phyloP scores from a whole-genome alignment of 1,140 invertebrate genomes.

The Doryteuthis pealeii region DNA sequence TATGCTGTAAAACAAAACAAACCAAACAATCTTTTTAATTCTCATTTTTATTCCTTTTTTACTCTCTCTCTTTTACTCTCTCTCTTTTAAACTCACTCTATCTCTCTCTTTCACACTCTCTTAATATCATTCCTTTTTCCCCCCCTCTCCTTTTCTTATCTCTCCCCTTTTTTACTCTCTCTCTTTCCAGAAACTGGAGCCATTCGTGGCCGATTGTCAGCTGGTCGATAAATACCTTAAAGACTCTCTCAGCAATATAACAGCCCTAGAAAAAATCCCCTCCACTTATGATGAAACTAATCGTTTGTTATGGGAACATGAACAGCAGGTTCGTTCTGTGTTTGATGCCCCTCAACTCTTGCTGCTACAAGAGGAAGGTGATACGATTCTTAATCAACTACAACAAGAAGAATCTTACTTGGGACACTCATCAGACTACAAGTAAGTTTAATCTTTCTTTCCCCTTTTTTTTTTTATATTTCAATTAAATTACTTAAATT shows the following conservation, averaged over 20 bases:
- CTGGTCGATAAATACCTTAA: conserved; percentile 47
- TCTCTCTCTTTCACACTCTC: too few relatives aligned
- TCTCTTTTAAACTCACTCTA: too few relatives aligned
- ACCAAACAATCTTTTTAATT: too few relatives aligned
- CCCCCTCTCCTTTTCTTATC: too few relatives aligned
- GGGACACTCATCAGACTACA: conserved; percentile 50
- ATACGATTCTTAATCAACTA: conserved; percentile 45
- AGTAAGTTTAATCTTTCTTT: conserved; percentile 31
- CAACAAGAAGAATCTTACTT: conserved; percentile 36
- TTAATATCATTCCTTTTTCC: too few relatives aligned
- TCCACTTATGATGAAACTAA: conserved; percentile 33
- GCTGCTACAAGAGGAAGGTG: conserved; percentile 49
- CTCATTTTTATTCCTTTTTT: too few relatives aligned
- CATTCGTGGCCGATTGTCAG: conserved; percentile 50
- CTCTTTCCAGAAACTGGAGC: conserved; percentile 51
- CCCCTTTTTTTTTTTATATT: background rate
- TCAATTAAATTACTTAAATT: too few relatives aligned
- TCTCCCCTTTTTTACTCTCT: background rate
- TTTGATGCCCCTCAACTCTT: conserved; percentile 49
- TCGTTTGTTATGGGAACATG: conserved; percentile 50
- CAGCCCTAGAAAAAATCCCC: conserved; percentile 32
- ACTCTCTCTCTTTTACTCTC: too few relatives aligned
- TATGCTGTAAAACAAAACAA: too few relatives aligned
- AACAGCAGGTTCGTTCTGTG: conserved; percentile 39
- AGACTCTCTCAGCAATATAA: conserved; percentile 47